A percentile compares a stretch with the other conserved stretches of the same genome.
phyloP scores from a whole-genome alignment of 2,888 invertebrate species.

The Xiphydria camelus region DNA sequence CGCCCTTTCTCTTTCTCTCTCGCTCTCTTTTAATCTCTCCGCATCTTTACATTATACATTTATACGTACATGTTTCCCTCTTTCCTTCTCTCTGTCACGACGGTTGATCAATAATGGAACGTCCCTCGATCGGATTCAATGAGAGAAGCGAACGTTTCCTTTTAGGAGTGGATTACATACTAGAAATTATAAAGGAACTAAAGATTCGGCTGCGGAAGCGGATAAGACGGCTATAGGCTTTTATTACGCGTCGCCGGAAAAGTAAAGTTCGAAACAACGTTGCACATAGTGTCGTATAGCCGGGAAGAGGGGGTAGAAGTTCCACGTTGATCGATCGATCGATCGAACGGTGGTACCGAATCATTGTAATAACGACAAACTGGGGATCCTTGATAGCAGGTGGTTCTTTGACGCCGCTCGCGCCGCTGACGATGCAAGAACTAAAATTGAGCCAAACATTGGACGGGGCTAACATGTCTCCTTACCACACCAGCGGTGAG shows the following conservation, averaged over 20 bases:
- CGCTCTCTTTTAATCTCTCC: slow-evolving; percentile 16
- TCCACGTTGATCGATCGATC: neutral
- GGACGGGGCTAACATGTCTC: slow-evolving; percentile 68
- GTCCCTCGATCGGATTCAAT: too few relatives aligned
- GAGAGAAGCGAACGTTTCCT: too few relatives aligned
- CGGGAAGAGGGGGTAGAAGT: too few relatives aligned
- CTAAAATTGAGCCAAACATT: slow-evolving; percentile 71
- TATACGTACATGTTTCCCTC: slow-evolving; percentile 15
- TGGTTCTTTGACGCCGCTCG: slow-evolving; percentile 71
- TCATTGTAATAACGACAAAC: slow-evolving; percentile 23
- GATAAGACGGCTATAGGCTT: too few relatives aligned
- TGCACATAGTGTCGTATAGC: too few relatives aligned
- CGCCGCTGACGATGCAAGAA: slow-evolving; percentile 77
- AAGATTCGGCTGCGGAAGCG: too few relatives aligned
- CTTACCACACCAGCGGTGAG: slow-evolving; percentile 72
- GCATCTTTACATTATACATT: slow-evolving; percentile 21
- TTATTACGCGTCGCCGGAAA: too few relatives aligned
- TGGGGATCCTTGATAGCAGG: slow-evolving; percentile 59
- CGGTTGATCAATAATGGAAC: slow-evolving; percentile 5
- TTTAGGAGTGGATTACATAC: too few relatives aligned
- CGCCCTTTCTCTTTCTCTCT: slow-evolving; percentile 8
- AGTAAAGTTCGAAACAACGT: too few relatives aligned
- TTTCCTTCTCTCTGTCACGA: slow-evolving; percentile 3
- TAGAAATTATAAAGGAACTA: too few relatives aligned
- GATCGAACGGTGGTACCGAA: neutral